Evolutionary conservation across 2,888 invertebrate species (phyloP), one percentile per base, ranked within the genome.

Genomic region (Reticulitermes lucifugus): DNA sequence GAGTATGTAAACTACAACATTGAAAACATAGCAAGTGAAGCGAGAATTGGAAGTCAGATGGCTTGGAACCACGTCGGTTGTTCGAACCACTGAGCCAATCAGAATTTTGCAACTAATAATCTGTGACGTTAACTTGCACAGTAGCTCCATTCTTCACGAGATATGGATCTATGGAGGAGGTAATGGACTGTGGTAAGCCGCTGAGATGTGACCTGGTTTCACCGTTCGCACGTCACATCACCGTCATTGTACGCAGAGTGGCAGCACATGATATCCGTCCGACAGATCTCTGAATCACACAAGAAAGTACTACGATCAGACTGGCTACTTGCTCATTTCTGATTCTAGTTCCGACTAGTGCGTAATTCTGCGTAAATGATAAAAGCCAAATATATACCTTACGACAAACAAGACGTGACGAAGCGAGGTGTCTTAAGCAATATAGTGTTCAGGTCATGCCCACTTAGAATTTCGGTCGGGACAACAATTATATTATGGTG

Each of bases 121-220:
- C n/a, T n/a, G 51, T 65, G 65, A 65, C 65, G 25, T 65, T 65
- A n/a, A 65, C 65, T 65, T 25, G n/a, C 65, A 65, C 65, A 25
- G 65, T 2, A 25, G 65, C 65, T 9, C 77, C 46, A 77, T 77
- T 77, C 77, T 77, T 77, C 46, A 12, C 22, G 6, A 77, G 77
- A 77, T 77, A 77, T 51, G n/a, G 77, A 77, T 46, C 43, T 77
- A n/a, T 43, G 77, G 46, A 77, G 77, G 77, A 77, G 77, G 77
- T 46, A 77, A 77, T 77, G 77, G 77, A 77, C 77, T 77, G 75
- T 75, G 77, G 46, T 22, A 43, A 46, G 77, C 46, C 77, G n/a
- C 77, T 77, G 77, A 77, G 77, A 77, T 77, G 46, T 77, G 77
- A 77, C 77, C 77, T 77, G 46, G 77, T 77, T 77, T 46, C 46